These are phyloP conservation scores for Passer domesticus DNA, from an alignment of 2,113 vertebrate genomes.

Conservation along the genomic window DNA sequence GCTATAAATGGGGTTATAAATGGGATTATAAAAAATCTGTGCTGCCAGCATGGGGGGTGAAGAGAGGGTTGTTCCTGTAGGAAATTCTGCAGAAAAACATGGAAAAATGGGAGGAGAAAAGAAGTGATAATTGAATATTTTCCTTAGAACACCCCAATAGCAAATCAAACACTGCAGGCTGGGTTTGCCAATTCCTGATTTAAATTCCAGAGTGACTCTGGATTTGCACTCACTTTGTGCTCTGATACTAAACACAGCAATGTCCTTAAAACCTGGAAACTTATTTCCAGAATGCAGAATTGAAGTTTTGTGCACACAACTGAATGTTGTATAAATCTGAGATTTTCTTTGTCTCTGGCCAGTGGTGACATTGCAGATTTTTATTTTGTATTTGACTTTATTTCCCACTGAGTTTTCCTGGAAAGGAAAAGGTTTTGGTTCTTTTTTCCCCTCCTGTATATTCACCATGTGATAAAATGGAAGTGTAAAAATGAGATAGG, in stretches of 20 bases:
- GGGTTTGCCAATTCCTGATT: neutral
- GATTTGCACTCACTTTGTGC: neutral
- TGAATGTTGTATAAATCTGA: neutral
- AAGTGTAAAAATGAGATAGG: neutral
- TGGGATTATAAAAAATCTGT: neutral
- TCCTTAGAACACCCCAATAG: neutral
- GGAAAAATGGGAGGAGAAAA: neutral
- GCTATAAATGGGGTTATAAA: neutral
- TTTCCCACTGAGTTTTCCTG: neutral
- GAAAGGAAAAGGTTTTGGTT: neutral
- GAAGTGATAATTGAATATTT: neutral
- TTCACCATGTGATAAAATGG: neutral
- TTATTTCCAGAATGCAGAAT: constrained; percentile 20
- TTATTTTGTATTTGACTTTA: neutral
- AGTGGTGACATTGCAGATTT: neutral
- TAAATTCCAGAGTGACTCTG: neutral
- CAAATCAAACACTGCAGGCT: neutral
- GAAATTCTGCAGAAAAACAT: neutral
- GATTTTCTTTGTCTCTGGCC: neutral
- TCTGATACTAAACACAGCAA: neutral
- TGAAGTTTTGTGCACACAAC: neutral
- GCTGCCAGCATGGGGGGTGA: neutral
- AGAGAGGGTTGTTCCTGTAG: neutral
- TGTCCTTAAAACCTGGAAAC: neutral
- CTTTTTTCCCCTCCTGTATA: neutral